Percentiles rank a stretch among this genome's conserved stretches.
Evolutionary conservation across 2,888 invertebrate genomes (phyloP).

Genomic region (Diploptera punctata): DNA sequence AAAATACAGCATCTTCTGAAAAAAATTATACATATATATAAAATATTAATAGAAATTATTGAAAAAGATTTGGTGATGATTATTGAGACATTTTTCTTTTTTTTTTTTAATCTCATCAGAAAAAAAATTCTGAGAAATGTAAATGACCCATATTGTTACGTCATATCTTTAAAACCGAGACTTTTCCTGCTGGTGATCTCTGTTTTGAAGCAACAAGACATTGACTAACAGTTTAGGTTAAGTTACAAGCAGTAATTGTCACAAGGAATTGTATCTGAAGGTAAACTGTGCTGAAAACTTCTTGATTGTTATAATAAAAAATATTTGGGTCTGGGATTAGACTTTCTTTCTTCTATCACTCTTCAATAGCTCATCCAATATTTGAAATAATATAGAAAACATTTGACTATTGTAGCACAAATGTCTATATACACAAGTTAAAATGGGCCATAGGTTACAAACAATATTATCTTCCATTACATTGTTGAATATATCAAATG

Average conservation of each 20-base stretch:
- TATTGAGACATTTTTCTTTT: background rate
- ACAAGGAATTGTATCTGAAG: slow-evolving; percentile 33
- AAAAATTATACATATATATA: too few species aligned
- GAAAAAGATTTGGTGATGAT: background rate
- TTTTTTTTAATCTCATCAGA: background rate
- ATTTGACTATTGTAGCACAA: too few species aligned
- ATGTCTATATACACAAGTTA: too few species aligned
- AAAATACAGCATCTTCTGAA: too few species aligned
- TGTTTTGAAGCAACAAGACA: slow-evolving; percentile 19
- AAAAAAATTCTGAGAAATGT: too few species aligned
- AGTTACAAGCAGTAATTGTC: slow-evolving; percentile 41
- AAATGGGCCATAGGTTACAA: too few species aligned
- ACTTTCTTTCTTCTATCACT: too few species aligned
- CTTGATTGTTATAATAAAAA: slow-evolving; percentile 43
- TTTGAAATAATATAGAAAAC: too few species aligned
- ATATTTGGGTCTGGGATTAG: slow-evolving; percentile 41
- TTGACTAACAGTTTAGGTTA: slow-evolving; percentile 33
- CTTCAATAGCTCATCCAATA: too few species aligned
- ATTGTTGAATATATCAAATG: too few species aligned
- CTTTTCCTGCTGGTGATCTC: slow-evolving; percentile 24
- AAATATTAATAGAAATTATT: too few species aligned
- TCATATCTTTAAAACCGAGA: slow-evolving; percentile 20
- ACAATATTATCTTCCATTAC: too few species aligned
- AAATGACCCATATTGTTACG: slow-evolving; percentile 11
- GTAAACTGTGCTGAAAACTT: slow-evolving; percentile 36